Base-by-base conservation (phyloP, 2,888 invertebrate genomes). In the Leptopilina drosophilae region DNA sequence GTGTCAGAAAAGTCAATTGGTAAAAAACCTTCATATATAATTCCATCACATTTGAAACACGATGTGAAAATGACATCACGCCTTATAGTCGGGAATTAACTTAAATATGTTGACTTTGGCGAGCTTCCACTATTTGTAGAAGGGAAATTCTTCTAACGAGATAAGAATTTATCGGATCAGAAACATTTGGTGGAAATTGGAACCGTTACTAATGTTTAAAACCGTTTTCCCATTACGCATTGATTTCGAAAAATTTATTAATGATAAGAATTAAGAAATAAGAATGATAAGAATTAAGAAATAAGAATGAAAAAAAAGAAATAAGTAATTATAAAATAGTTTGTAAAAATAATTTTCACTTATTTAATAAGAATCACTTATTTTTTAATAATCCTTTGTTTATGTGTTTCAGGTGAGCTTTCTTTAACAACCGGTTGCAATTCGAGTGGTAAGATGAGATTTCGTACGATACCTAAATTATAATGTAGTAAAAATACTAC, bases 41-140 rank as follows among this genome's bases (percentile, higher is more conserved):
- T 73, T 73, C 73, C 26, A 56, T 73, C 73, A 49, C 49, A 73
- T 73, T 8, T 11, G 33, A 33, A 14, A 42, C 7, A n/a, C 56
- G 73, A 73, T 73, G 69, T 26, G 26, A 53, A 26, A 69, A 73
- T 73, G 73, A 73, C 73, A 56, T 73, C 73, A 56, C 33, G n/a
- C 4, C 42, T 33, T 73, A n/a, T n/a, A 14, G 5, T 0, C 53
- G 53, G n/a, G n/a, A 73, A 56, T 73, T 14, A 73, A 73, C 73
- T 56, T 33, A 14, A 73, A 73, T 73, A 8, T 26, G 56, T 59
- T 73, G 56, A 56, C 56, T 56, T 73, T 73, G 56, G 73, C 11
- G 33, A 56, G 53, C 33, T 56, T 59, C n/a, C 33, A 53, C n/a
- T 53, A 56, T 73, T 56, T 69, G 20, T 5, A n/a, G 5, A 56